Evolutionary conservation across 30 jellyfish, hydroid and myxozoan species (phyloP).

Genomic region (Calvadosia cruxmelitensis): DNA sequence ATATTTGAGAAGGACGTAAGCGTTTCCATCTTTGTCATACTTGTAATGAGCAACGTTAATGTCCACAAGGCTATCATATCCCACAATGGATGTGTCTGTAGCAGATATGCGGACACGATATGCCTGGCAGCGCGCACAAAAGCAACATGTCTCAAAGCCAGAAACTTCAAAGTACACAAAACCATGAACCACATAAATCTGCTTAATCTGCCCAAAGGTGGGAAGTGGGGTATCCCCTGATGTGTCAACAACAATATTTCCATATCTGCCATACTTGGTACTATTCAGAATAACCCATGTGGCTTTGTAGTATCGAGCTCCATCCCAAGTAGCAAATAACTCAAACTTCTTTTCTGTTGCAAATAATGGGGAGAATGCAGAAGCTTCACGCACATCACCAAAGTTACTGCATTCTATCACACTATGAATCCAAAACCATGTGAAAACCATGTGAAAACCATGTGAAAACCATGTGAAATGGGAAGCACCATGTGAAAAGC

Average conservation of each 20-base stretch:
- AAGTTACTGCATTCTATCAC: too few relatives aligned
- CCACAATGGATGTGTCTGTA: conserved; percentile 1
- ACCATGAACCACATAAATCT: conserved; percentile 1
- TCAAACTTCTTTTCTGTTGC: neutral
- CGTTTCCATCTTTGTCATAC: neutral
- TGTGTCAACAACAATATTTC: neutral
- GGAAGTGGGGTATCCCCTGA: neutral
- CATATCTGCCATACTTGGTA: neutral
- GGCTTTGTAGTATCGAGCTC: neutral
- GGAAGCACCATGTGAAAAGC: neutral
- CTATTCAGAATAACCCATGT: conserved; percentile 7
- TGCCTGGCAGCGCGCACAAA: conserved; percentile 19
- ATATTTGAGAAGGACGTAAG: conserved; percentile 17
- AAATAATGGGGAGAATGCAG: conserved; percentile 3
- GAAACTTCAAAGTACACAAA: conserved; percentile 5
- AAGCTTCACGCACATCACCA: neutral
- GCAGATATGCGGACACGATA: neutral
- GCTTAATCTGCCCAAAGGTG: conserved; percentile 1
- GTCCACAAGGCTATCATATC: conserved; percentile 31
- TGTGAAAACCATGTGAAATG: neutral
- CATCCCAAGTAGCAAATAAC: neutral
- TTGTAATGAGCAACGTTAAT: conserved; percentile 22
- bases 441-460: neutral
- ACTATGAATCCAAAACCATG: too few relatives aligned
- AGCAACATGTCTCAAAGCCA: conserved; percentile 11